phyloP scores from a whole-genome alignment of 2,113 vertebrate genomes.

The Paramisgurnus dabryanus region DNA sequence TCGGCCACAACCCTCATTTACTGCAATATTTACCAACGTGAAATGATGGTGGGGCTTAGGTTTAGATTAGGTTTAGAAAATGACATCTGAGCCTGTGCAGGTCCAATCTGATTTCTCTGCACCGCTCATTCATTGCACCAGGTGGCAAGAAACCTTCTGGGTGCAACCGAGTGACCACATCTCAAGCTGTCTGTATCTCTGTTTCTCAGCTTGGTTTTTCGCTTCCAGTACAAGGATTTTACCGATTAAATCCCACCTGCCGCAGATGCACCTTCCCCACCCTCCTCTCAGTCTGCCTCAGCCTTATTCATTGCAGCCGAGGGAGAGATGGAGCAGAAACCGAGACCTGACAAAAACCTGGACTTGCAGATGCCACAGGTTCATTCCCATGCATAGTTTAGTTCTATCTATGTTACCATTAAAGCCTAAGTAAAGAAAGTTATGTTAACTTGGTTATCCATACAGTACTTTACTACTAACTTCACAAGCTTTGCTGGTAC shows the following conservation, averaged over 20 bases:
- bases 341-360: slow-evolving; percentile 21
- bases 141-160: slow-evolving; percentile 33
- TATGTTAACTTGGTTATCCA: neutral
- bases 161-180: slow-evolving; percentile 30
- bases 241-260: slow-evolving; percentile 30
- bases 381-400: neutral
- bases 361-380: neutral
- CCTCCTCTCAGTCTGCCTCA: neutral
- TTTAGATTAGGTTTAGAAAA: slow-evolving; percentile 35
- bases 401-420: neutral
- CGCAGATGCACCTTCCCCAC: neutral
- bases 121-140: slow-evolving; percentile 24
- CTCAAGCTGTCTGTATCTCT: slow-evolving; percentile 31
- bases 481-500: neutral
- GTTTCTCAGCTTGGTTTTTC: slow-evolving; percentile 34
- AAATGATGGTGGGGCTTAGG: neutral
- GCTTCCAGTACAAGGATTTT: slow-evolving; percentile 33
- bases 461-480: neutral
- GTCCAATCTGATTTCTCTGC: slow-evolving; percentile 8
- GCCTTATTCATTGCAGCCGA: slow-evolving; percentile 19
- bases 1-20: neutral
- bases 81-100: slow-evolving; percentile 27
- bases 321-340: slow-evolving; percentile 33
- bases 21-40: slow-evolving; percentile 20
- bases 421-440: neutral